Evolutionary conservation across 2,797 vertebrate species (phyloP).

Genomic region (Sciurus vulgaris): DNA sequence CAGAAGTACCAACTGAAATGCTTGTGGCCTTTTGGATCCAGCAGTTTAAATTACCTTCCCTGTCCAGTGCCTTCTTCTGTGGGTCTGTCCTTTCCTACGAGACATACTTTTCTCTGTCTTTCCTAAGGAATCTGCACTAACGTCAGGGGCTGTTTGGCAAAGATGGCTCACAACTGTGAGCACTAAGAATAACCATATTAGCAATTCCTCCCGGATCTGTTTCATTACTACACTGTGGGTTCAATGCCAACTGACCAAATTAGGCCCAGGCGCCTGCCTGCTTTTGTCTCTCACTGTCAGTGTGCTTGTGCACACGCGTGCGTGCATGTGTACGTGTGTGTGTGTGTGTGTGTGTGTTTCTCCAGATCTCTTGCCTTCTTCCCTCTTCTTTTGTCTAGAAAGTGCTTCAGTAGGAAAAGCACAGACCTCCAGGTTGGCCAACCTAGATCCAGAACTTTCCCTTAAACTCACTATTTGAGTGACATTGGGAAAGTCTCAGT

Average conservation of each 20-base stretch:
- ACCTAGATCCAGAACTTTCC: background rate
- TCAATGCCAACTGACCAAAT: conserved; percentile 25
- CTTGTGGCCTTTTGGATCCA: background rate
- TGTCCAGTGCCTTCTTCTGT: background rate
- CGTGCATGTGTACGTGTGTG: no score
- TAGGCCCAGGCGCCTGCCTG: conserved; percentile 45
- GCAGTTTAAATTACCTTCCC: rapidly evolving
- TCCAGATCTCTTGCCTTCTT: background rate
- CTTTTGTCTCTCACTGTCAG: background rate
- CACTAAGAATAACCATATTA: conserved; percentile 67
- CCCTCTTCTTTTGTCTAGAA: background rate
- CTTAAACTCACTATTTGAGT: background rate
- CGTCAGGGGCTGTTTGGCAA: conserved; percentile 40
- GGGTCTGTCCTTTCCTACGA: background rate
- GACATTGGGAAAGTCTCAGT: background rate
- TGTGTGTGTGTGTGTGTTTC: background rate
- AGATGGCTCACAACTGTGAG: conserved; percentile 31
- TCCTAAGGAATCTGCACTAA: conserved; percentile 16
- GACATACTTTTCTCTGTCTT: background rate
- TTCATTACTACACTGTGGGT: conserved; percentile 28
- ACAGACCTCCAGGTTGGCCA: background rate
- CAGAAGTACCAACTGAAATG: background rate
- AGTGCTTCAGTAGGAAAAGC: background rate
- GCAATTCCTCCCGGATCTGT: conserved; percentile 51
- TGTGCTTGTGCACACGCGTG: no score